These are phyloP conservation scores for Hydrotaea diabolus DNA, from an alignment of 2,888 invertebrate genomes.

Conservation along the genomic window DNA sequence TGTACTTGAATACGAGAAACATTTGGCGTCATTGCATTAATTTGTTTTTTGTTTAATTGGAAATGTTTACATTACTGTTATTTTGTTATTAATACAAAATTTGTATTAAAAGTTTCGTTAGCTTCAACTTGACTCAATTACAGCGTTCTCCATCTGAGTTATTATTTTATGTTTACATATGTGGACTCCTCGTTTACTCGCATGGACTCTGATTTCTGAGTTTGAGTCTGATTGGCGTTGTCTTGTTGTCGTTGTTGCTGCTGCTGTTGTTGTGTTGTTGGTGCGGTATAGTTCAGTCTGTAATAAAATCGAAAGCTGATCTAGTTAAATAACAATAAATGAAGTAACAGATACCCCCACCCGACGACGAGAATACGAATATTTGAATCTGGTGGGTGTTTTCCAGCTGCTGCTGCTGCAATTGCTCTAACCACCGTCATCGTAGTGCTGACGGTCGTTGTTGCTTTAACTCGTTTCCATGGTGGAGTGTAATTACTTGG, in stretches of 20 bases:
- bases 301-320: slow-evolving; percentile 60
- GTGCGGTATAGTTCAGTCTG: slow-evolving; percentile 17
- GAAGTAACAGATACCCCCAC: slow-evolving; percentile 22
- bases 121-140: slow-evolving; percentile 53
- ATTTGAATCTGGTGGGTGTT: slow-evolving; percentile 17
- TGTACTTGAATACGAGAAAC: neutral
- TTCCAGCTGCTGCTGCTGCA: neutral
- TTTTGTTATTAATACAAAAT: slow-evolving; percentile 7
- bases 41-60: slow-evolving; percentile 25
- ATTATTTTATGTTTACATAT: no score
- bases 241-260: no score
- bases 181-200: no score
- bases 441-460: neutral
- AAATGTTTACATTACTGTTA: slow-evolving; percentile 42
- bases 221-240: no score
- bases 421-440: neutral
- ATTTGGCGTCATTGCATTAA: slow-evolving; percentile 32
- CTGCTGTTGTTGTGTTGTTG: slow-evolving; percentile 13
- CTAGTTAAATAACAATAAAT: slow-evolving; percentile 21
- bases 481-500: slow-evolving; percentile 11
- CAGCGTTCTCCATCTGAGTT: slow-evolving; percentile 49
- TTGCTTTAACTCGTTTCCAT: neutral
- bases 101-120: slow-evolving; percentile 23
- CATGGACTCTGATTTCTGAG: no score
- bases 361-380: no score